Percentiles rank a stretch among this genome's conserved stretches.
Conservation (phyloP, 2,113 vertebrate genomes). For the Onychostoma macrolepis region DNA sequence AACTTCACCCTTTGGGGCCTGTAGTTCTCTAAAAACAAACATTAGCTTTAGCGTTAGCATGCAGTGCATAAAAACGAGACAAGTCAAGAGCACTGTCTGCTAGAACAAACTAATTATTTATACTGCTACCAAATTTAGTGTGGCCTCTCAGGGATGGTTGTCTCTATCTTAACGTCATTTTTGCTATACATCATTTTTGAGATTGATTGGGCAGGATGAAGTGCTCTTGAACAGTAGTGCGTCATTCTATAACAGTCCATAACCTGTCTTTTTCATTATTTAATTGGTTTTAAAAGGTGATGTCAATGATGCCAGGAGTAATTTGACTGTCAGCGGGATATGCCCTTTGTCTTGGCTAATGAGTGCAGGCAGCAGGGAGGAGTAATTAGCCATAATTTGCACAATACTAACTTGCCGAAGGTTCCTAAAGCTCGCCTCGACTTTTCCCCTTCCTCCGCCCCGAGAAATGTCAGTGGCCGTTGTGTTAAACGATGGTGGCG, state of each 20-base stretch:
- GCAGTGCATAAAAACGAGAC: slow-evolving; percentile 5
- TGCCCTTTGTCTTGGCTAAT: slow-evolving; percentile 69
- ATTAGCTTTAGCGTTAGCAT: slow-evolving; percentile 2
- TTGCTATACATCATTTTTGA: slow-evolving; percentile 36
- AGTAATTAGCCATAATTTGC: slow-evolving; percentile 73
- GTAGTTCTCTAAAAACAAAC: slow-evolving; percentile 11
- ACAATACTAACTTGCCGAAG: slow-evolving; percentile 64
- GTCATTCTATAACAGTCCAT: slow-evolving; percentile 9
- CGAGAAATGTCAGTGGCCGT: slow-evolving; percentile 70
- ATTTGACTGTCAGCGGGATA: slow-evolving; percentile 65
- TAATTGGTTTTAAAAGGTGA: slow-evolving; percentile 48
- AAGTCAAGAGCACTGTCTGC: slow-evolving; percentile 14
- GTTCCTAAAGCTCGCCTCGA: slow-evolving; percentile 61
- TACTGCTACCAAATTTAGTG: slow-evolving; percentile 28
- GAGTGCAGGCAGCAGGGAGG: slow-evolving; percentile 66
- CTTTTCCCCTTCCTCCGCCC: slow-evolving; percentile 62
- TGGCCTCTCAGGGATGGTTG: slow-evolving; percentile 21
- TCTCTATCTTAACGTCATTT: slow-evolving; percentile 36
- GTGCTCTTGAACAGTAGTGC: background rate
- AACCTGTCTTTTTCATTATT: slow-evolving; percentile 28
- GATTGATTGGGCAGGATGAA: slow-evolving; percentile 37
- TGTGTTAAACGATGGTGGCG: slow-evolving; percentile 65
- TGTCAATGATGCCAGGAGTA: slow-evolving; percentile 49
- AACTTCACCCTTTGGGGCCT: background rate
- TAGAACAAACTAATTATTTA: slow-evolving; percentile 41